Evolutionary conservation across 2,113 vertebrate species (phyloP).

Genomic region (Alces alces): DNA sequence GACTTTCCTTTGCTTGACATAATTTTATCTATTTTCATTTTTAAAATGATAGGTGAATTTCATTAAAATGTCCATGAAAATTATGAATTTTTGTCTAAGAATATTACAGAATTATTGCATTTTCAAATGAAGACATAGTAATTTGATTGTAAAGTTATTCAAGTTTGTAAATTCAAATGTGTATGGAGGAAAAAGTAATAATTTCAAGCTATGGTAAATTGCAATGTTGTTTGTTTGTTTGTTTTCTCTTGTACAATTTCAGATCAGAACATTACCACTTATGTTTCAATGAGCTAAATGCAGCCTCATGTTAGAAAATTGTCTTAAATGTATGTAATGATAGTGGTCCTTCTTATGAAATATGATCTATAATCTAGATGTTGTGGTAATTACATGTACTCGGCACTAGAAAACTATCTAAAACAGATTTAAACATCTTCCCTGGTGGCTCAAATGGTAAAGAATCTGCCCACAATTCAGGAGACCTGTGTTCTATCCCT

Average conservation of each 20-base stretch:
- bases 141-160: not conserved
- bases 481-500: not conserved
- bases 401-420: not conserved
- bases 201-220: not conserved
- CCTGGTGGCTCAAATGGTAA: not conserved
- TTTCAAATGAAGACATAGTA: not conserved
- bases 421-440: not conserved
- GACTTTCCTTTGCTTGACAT: not conserved
- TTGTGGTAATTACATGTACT: not conserved
- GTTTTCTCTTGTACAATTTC: not conserved
- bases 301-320: not conserved
- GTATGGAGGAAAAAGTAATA: not conserved
- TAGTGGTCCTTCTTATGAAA: not conserved
- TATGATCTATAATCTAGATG: not conserved
- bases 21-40: not conserved
- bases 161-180: not conserved
- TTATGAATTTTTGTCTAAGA: not conserved
- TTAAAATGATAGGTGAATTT: not conserved
- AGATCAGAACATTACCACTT: not conserved
- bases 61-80: not conserved
- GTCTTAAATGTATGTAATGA: not conserved
- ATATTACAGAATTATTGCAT: not conserved
- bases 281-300: not conserved
- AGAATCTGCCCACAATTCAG: not conserved
- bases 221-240: not conserved